Evolutionary conservation across 2,888 invertebrate species (phyloP).

Genomic region (Ecdyonurus torrentis): DNA sequence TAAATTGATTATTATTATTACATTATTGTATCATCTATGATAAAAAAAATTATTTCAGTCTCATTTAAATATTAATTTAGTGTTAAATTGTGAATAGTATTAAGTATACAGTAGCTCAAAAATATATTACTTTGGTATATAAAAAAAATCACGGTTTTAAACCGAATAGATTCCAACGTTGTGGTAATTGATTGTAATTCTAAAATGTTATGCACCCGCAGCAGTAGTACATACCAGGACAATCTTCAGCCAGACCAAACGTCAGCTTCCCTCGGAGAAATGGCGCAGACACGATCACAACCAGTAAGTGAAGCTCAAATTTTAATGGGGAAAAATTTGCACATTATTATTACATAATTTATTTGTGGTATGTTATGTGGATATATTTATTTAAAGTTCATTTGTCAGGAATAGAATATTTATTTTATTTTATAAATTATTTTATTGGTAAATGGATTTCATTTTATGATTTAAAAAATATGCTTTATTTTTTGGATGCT

Average conservation of each 20-base stretch:
- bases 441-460: constrained; percentile 9
- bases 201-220: constrained; percentile 23
- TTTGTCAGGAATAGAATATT: background rate
- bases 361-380: background rate
- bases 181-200: constrained; percentile 8
- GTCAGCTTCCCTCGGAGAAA: constrained; percentile 28
- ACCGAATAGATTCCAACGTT: background rate
- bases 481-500: constrained; percentile 6
- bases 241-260: constrained; percentile 39
- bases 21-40: no score
- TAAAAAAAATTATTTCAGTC: no score
- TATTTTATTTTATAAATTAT: constrained; percentile 3
- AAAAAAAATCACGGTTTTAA: background rate
- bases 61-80: no score
- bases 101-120: no score
- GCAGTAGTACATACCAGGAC: constrained; percentile 42
- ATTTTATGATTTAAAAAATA: constrained; percentile 11
- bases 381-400: background rate
- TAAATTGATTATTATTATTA: no score
- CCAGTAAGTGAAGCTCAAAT: constrained; percentile 16
- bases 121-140: background rate
- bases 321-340: background rate
- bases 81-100: no score
- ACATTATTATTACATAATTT: background rate
- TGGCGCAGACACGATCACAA: constrained; percentile 27